Evolutionary conservation across 2,797 vertebrate species (phyloP).

Genomic region (Adelosebastes latens): DNA sequence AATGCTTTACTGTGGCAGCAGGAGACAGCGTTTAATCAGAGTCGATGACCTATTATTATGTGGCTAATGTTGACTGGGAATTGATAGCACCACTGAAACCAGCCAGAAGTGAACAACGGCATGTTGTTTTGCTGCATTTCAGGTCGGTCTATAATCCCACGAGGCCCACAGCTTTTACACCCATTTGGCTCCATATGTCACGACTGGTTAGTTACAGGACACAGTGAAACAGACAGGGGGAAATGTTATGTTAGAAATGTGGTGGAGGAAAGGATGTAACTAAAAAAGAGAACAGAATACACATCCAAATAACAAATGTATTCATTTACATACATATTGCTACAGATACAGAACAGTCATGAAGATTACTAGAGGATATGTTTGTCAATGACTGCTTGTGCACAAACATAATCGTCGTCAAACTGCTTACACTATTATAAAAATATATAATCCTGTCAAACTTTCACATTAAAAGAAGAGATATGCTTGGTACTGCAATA

Average conservation of each 20-base stretch:
- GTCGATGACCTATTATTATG: conserved; percentile 26
- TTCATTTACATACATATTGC: neutral
- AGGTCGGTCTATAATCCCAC: conserved; percentile 3
- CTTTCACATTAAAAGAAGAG: neutral
- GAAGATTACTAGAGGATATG: neutral
- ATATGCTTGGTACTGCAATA: neutral
- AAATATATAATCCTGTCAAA: neutral
- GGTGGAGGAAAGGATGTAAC: neutral
- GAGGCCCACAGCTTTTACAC: conserved; percentile 11
- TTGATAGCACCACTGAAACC: conserved; percentile 8
- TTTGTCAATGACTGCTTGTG: neutral
- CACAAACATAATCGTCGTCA: neutral
- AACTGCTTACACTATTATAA: neutral
- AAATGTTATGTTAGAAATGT: neutral
- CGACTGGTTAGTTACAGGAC: conserved; percentile 21
- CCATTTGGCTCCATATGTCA: conserved; percentile 44
- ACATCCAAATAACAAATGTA: neutral
- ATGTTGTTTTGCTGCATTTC: conserved; percentile 23
- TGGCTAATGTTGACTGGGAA: conserved; percentile 19
- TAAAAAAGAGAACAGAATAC: neutral
- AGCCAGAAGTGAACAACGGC: neutral
- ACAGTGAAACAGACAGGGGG: neutral
- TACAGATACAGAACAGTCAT: neutral
- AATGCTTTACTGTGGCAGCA: neutral
- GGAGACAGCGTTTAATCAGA: conserved; percentile 33